Evolutionary conservation across 2,888 invertebrate genomes (phyloP).

Genomic region (Nephrotoma flavescens): DNA sequence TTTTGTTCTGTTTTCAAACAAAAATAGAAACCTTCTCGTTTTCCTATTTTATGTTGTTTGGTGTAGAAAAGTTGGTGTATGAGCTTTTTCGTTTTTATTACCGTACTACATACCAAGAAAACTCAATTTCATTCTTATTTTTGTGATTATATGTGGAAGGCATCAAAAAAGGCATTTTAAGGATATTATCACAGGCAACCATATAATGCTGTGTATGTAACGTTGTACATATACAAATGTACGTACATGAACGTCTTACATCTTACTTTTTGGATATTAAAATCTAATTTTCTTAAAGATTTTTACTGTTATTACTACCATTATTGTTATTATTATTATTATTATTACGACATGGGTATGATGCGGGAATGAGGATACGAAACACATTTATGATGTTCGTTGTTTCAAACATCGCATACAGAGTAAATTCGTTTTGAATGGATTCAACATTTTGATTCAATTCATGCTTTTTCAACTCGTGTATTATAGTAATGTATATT

Average conservation of each 20-base stretch:
- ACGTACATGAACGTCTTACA: not conserved
- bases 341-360: not conserved
- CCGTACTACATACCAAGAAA: not conserved
- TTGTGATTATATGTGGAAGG: not conserved
- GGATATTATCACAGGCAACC: not conserved
- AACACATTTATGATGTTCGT: not conserved
- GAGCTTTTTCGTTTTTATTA: not conserved
- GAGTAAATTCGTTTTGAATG: not conserved
- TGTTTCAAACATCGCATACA: not conserved
- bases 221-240: not conserved
- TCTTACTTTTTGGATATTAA: not conserved
- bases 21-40: not conserved
- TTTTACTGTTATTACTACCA: not conserved
- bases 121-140: not conserved
- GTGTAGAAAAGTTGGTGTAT: not conserved
- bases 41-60: not conserved
- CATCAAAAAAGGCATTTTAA: not conserved
- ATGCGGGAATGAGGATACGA: not conserved
- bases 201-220: not conserved
- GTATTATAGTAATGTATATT: not conserved
- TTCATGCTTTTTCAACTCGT: not conserved
- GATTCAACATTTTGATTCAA: not conserved
- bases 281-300: not conserved
- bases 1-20: not conserved
- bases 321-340: not conserved